phyloP scores from a whole-genome alignment of 2,113 vertebrate genomes.

The Irena cyanogastra region DNA sequence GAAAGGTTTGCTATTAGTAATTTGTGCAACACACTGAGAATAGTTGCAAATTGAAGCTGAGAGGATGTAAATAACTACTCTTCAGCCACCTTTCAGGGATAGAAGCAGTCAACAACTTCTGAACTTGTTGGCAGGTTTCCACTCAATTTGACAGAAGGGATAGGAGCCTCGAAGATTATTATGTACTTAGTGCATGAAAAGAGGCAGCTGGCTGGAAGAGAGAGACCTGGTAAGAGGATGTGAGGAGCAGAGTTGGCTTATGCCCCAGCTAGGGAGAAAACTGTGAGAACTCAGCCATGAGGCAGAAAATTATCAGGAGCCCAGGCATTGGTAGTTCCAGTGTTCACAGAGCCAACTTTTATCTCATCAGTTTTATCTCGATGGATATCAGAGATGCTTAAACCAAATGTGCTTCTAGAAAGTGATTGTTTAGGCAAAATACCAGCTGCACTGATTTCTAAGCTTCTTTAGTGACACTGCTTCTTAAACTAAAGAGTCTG shows the following conservation, averaged over 20 bases:
- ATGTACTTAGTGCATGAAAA: not conserved
- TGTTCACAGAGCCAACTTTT: not conserved
- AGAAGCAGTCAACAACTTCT: not conserved
- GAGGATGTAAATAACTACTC: not conserved
- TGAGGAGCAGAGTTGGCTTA: not conserved
- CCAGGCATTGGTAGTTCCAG: not conserved
- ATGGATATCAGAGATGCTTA: not conserved
- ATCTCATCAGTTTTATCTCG: not conserved
- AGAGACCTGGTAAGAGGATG: not conserved
- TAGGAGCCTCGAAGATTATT: not conserved
- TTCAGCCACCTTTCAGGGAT: not conserved
- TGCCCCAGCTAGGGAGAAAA: not conserved
- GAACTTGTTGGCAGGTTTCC: not conserved
- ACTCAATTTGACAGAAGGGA: not conserved
- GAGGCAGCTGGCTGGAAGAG: not conserved
- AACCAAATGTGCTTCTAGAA: not conserved
- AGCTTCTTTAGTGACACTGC: not conserved
- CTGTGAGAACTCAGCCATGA: not conserved
- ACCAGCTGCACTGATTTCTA: not conserved
- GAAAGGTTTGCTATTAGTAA: not conserved
- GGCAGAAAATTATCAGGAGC: not conserved
- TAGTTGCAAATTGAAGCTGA: not conserved
- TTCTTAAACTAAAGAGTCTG: not conserved
- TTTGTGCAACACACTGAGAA: not conserved
- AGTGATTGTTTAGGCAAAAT: not conserved